Conservation (phyloP, 2,113 vertebrate species). For the Emydocephalus ijimae region DNA sequence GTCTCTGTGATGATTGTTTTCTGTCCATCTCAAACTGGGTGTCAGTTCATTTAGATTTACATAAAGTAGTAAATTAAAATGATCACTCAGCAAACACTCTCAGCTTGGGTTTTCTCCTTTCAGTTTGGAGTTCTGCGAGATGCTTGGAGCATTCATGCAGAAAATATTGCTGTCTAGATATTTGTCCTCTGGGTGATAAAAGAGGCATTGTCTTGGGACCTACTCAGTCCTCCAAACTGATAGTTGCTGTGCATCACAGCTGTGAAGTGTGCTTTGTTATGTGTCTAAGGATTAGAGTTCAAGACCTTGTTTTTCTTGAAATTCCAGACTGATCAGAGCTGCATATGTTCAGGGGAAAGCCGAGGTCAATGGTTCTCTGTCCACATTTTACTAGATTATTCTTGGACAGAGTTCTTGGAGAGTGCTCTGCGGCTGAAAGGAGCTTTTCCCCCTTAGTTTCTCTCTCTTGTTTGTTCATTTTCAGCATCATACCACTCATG, state of each 20-base stretch:
- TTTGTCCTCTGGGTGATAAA: conserved; percentile 93
- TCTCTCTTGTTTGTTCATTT: conserved; percentile 36
- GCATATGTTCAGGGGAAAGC: conserved; percentile 80
- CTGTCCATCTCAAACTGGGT: conserved; percentile 84
- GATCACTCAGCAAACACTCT: conserved; percentile 91
- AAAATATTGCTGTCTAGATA: conserved; percentile 96
- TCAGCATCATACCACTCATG: conserved; percentile 57
- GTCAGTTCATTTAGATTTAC: conserved; percentile 99
- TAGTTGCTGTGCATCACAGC: conserved; percentile 84
- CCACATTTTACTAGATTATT: conserved; percentile 84
- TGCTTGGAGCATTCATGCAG: conserved; percentile 84
- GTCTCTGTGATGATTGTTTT: conserved; percentile 77
- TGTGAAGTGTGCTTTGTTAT: conserved; percentile 91
- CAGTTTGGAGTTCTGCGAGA: conserved; percentile 79
- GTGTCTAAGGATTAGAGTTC: conserved; percentile 89
- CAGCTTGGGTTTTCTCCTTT: conserved; percentile 78
- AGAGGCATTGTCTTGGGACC: conserved; percentile 90
- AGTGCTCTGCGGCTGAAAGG: conserved; percentile 78
- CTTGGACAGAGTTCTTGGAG: conserved; percentile 82
- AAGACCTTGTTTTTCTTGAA: conserved; percentile 91
- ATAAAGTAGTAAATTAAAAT: conserved; percentile 98
- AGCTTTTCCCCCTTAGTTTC: conserved; percentile 40
- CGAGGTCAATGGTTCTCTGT: conserved; percentile 83
- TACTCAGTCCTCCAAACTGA: conserved; percentile 82
- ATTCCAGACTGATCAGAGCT: conserved; percentile 86